phyloP scores from a whole-genome alignment of 1,140 invertebrate genomes.

The Drosophila mauritiana region DNA sequence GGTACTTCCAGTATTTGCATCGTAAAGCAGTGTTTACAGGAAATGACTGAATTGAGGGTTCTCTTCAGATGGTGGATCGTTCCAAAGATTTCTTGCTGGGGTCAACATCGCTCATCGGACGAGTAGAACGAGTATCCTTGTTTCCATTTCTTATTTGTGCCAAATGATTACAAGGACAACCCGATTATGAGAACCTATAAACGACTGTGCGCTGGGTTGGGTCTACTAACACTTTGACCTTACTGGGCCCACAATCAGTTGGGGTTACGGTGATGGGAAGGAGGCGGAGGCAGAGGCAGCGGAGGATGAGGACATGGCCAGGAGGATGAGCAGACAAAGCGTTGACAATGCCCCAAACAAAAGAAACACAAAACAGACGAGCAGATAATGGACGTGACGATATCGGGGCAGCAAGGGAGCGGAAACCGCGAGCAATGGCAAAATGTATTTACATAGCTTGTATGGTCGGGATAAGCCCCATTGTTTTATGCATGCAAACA shows the following conservation, averaged over 20 bases:
- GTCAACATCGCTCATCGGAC: neutral
- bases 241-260: conserved; percentile 43
- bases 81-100: neutral
- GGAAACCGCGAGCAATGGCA: conserved; percentile 32
- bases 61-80: neutral
- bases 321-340: conserved; percentile 61
- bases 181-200: conserved; percentile 63
- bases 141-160: conserved; percentile 41
- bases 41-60: too few species aligned
- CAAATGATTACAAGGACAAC: conserved; percentile 74
- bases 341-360: conserved; percentile 69
- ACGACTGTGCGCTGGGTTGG: conserved; percentile 38
- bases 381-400: conserved; percentile 60
- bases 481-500: conserved; percentile 54
- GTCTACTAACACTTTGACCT: conserved; percentile 66
- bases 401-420: conserved; percentile 13
- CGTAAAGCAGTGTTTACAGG: too few species aligned
- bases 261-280: conserved; percentile 7
- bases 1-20: too few species aligned
- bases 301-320: conserved; percentile 11
- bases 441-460: conserved; percentile 59
- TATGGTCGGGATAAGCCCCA: conserved; percentile 49
- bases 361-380: conserved; percentile 51
- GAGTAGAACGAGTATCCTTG: conserved; percentile 19
- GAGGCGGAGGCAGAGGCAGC: conserved; percentile 1